Base-by-base conservation (phyloP, 2,797 vertebrate species). In the Crenuchus spilurus region DNA sequence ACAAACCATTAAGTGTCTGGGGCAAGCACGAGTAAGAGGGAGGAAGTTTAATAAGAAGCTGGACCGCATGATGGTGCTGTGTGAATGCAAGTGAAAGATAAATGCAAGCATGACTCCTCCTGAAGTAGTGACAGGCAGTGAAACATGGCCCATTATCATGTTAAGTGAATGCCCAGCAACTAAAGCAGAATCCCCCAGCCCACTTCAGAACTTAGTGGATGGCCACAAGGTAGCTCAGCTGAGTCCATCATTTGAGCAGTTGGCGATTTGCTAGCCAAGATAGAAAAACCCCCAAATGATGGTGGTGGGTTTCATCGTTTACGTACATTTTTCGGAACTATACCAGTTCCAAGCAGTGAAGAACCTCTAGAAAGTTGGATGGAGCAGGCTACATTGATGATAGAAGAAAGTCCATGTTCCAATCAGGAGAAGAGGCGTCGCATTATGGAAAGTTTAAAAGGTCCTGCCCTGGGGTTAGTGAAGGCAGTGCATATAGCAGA, bases 321-420 rank as follows among this genome's bases (percentile, higher is more conserved):
- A 1, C 5, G 69, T 9, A 14, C 51, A 4, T 76, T 70, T 26
- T 70, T 46, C 9, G 66, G 74, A 20, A 61, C 51, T 18, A 11
- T 71, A 7, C 68, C 68, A 8, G 44, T 58, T 37, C 67, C 67
- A 6, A 16, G 14, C 2, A 57, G 67, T 10, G 75, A 77, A 63
- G 75, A 77, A 11, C 10, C 52, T 7, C 22, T 77, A 6, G 70
- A 77, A n/a, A 49, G 72, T 28, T 73, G 70, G 75, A 9, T 77
- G 1, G 76, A 68, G 20, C 75, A 72, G 28, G 75, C 63, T 13
- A 24, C 6, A 24, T 28, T 77, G 6, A 77, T 72, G 54, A 54
- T 72, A 13, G 68, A 77, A 42, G 75, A 77, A 4, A 44, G 70
- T 28, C 37, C 57, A 1, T 74, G 71, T n/a, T 62, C 76, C 8